phyloP scores from a whole-genome alignment of 92 coral and sea anemone species.

The Pocillopora grandis region DNA sequence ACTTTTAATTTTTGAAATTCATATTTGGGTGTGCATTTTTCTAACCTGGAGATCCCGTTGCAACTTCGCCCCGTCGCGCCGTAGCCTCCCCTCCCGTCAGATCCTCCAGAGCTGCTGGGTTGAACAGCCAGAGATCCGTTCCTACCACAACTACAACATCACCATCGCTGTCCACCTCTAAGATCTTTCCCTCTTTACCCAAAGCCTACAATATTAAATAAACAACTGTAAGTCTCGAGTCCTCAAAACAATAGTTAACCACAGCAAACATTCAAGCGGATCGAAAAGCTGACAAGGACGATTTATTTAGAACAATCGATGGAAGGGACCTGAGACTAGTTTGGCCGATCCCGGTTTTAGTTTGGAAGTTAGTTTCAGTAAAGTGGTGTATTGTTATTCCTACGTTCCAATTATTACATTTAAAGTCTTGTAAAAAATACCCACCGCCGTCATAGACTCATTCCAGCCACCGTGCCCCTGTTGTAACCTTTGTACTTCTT shows the following conservation, averaged over 20 bases:
- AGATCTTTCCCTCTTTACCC: conserved; percentile 65
- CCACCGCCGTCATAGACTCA: conserved; percentile 65
- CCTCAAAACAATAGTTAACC: too few relatives aligned
- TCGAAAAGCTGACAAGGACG: too few relatives aligned
- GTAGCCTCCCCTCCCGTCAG: conserved; percentile 60
- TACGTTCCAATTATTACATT: not conserved
- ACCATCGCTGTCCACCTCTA: conserved; percentile 65
- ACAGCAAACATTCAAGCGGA: too few relatives aligned
- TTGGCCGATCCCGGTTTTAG: too few relatives aligned
- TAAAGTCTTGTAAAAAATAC: not conserved
- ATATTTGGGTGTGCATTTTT: too few relatives aligned
- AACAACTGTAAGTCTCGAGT: too few relatives aligned
- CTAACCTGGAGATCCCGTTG: conserved; percentile 13
- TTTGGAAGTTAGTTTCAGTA: too few relatives aligned
- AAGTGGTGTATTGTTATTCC: too few relatives aligned
- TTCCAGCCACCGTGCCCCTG: conserved; percentile 93
- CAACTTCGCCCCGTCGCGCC: conserved; percentile 13
- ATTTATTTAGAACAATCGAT: too few relatives aligned
- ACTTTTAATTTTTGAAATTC: too few relatives aligned
- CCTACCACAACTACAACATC: conserved; percentile 72
- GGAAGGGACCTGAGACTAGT: too few relatives aligned
- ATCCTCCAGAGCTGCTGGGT: conserved; percentile 59
- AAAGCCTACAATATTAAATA: conserved; percentile 38
- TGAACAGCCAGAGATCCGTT: conserved; percentile 61
- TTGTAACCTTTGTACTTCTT: conserved; percentile 59